A percentile compares a stretch with the other conserved stretches of the same genome.
Evolutionary conservation across 2,113 vertebrate species (phyloP).

Genomic region (Rhynchopsitta pachyrhyncha): DNA sequence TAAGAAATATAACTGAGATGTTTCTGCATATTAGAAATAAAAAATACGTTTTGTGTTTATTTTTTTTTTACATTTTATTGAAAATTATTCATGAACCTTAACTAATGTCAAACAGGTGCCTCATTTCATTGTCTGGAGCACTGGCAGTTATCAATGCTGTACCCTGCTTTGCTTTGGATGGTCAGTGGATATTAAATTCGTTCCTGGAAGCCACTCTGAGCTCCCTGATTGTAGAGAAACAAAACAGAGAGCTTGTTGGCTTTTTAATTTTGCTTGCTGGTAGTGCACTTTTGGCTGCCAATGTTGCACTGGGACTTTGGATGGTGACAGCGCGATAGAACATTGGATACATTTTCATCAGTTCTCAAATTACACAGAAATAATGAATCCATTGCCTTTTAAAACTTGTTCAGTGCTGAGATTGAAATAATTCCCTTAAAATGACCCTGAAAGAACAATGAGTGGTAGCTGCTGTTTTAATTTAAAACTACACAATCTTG

Average conservation of each 20-base stretch:
- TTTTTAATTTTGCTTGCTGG: conserved; percentile 95
- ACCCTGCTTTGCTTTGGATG: conserved; percentile 95
- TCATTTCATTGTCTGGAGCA: conserved; percentile 94
- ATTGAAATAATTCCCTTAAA: conserved; percentile 61
- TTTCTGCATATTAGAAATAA: not conserved
- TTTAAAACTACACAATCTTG: not conserved
- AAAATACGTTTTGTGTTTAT: not conserved
- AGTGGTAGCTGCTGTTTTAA: not conserved
- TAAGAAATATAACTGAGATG: not conserved
- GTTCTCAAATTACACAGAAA: not conserved
- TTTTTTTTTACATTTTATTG: not conserved
- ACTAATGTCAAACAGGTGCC: conserved; percentile 80
- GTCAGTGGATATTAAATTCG: conserved; percentile 97
- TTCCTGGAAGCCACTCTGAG: conserved; percentile 93
- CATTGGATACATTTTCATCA: not conserved
- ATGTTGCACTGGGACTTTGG: conserved; percentile 95
- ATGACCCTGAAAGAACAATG: not conserved
- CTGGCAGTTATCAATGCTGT: conserved; percentile 96
- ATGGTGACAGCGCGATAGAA: conserved; percentile 94
- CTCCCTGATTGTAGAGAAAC: conserved; percentile 85
- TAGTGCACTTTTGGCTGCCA: conserved; percentile 92
- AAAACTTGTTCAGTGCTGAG: conserved; percentile 32
- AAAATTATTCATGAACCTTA: conserved; percentile 59
- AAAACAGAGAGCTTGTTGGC: conserved; percentile 88
- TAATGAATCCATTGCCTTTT: conserved; percentile 17